Conservation (phyloP, 1,140 invertebrate genomes). For the Conus betulinus region DNA sequence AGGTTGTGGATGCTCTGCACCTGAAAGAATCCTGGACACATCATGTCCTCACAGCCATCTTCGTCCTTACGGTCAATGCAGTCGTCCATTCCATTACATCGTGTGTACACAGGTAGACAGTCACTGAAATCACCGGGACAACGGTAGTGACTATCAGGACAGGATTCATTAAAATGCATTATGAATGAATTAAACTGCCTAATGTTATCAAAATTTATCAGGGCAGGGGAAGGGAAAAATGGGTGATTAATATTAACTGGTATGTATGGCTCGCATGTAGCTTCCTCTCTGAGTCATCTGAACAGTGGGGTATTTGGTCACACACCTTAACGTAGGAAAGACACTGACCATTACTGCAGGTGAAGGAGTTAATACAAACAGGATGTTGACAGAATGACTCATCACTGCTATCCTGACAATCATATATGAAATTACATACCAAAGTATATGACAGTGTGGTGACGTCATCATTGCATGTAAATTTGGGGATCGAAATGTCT, state of each 20-base stretch:
- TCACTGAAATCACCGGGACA: neutral
- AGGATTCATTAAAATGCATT: neutral
- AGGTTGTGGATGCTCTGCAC: neutral
- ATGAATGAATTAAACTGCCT: neutral
- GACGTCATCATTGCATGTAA: neutral
- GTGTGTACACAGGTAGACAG: neutral
- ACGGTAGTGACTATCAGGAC: neutral
- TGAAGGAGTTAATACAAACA: neutral
- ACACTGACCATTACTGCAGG: slow-evolving; percentile 2
- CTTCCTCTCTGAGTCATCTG: slow-evolving; percentile 13
- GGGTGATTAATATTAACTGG: neutral
- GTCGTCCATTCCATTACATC: slow-evolving; percentile 12
- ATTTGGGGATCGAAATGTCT: slow-evolving; percentile 22
- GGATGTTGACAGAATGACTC: neutral
- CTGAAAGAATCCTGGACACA: neutral
- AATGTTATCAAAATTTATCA: neutral
- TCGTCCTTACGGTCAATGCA: neutral
- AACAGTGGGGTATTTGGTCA: neutral
- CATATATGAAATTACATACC: neutral
- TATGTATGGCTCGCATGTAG: slow-evolving; percentile 32
- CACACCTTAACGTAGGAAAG: neutral
- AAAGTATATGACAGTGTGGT: neutral
- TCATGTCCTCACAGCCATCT: neutral
- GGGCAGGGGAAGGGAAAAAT: slow-evolving; percentile 26
- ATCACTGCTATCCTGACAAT: neutral